Conservation (phyloP, 2,113 vertebrate genomes). For the Centrocercus urophasianus region DNA sequence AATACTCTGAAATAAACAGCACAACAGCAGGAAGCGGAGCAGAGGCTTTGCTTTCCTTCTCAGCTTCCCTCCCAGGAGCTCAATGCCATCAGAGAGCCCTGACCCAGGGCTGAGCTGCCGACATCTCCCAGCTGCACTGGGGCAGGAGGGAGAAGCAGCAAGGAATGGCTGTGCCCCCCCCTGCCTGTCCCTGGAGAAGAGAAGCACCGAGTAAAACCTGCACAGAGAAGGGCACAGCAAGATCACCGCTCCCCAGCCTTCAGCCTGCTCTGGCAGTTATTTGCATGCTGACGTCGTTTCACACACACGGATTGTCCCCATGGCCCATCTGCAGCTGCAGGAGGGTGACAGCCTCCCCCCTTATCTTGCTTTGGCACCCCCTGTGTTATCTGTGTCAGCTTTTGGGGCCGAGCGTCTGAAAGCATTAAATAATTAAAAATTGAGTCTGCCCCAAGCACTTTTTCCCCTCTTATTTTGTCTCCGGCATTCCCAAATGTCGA, state of each 20-base stretch:
- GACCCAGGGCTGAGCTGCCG: neutral
- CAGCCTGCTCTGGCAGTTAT: neutral
- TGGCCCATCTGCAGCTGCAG: neutral
- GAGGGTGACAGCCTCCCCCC: neutral
- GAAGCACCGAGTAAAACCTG: neutral
- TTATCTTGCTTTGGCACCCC: neutral
- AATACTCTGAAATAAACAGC: conserved; percentile 26
- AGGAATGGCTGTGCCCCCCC: neutral
- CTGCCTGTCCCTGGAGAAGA: neutral
- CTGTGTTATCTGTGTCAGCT: neutral
- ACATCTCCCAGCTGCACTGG: too few relatives aligned
- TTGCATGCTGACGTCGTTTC: neutral
- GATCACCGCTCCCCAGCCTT: neutral
- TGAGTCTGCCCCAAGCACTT: neutral
- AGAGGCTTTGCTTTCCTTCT: neutral
- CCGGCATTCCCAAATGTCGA: neutral
- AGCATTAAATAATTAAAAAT: neutral
- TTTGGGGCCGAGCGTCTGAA: neutral
- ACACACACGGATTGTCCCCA: neutral
- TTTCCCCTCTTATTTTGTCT: neutral
- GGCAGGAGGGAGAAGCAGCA: neutral
- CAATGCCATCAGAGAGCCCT: neutral
- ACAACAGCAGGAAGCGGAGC: conserved; percentile 24
- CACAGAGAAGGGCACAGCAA: neutral
- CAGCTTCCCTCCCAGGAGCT: neutral